Evolutionary conservation across 2,113 vertebrate genomes (phyloP), one percentile per base, ranked within the genome.

Genomic region (Laterallus jamaicensis): DNA sequence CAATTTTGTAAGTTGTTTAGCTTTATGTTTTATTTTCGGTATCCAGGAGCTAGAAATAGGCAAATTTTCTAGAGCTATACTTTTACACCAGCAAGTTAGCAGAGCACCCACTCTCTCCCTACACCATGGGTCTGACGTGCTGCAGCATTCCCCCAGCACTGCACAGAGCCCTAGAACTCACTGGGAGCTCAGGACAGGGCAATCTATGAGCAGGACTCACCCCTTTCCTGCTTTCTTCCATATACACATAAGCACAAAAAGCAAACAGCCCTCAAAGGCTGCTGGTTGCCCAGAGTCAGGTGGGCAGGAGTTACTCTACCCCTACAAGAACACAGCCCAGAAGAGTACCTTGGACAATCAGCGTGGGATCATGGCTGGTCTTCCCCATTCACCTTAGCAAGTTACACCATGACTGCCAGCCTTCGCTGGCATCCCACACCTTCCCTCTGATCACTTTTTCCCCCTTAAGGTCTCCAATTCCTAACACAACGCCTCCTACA

Each of bases 401-500:
- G 56, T 26, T 11, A 24, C 1, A 7, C 19, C 11, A 5, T 13
- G 3, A 13, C 20, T 5, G 5, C 6, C 60, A 81, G 55, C 7
- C 60, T 59, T 28, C 6, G 18, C 24, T 16, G 10, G 5, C 31
- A 39, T 3, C 11, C 22, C 58, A 19, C 3, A 47, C 19, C 5
- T 67, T 29, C 25, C 37, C 49, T 35, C 42, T 7, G n/a, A 10
- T 2, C 2, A 4, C 2, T 0, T 7, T 44, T 15, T 5, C 24
- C 28, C 40, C 19, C 39, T 37, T 19, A 8, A 35, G 4, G 31
- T 11, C 26, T 62, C 25, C 25, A 28, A 6, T 28, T 59, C 37
- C n/a, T 37, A 44, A 12, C 20, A 24, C 4, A 5, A 18, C 24
- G 32, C 6, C 29, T 3, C 26, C 44, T 67, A 11, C 39, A 8